Percentiles rank a stretch among this genome's conserved stretches.
Conservation (phyloP, 1,140 invertebrate genomes). For the Myzus persicae region DNA sequence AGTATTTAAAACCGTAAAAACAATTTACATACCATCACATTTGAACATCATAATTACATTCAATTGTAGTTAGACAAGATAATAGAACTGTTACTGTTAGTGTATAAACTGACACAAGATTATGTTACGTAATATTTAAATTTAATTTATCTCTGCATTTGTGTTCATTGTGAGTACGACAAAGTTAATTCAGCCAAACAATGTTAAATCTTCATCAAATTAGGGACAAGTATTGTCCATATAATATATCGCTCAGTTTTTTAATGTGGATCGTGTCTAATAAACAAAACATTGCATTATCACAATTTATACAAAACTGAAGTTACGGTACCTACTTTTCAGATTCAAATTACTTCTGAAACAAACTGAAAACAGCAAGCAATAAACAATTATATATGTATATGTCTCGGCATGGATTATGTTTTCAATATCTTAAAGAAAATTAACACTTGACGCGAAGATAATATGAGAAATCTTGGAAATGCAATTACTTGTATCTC, state of each 20-base stretch:
- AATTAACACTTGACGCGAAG: background rate
- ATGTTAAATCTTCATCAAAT: too few species aligned
- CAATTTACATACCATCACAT: too few species aligned
- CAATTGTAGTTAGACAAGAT: too few species aligned
- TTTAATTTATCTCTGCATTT: background rate
- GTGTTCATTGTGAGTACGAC: too few species aligned
- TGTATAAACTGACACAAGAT: background rate
- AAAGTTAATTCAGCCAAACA: too few species aligned
- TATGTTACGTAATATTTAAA: background rate
- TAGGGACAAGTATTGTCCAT: too few species aligned
- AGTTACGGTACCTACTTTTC: background rate
- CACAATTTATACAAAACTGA: background rate
- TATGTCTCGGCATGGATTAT: background rate
- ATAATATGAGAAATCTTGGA: background rate
- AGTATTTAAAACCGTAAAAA: background rate
- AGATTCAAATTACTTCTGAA: background rate
- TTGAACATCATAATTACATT: too few species aligned
- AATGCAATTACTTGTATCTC: background rate
- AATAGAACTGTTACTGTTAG: background rate
- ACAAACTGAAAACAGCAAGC: background rate
- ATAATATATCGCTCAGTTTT: too few species aligned
- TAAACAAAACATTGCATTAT: background rate
- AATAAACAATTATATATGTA: background rate
- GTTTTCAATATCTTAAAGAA: background rate
- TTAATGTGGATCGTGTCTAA: background rate